Evolutionary conservation across 2,113 vertebrate genomes (phyloP), one percentile per base, ranked within the genome.

Genomic region (Psilopogon haemacephalus): DNA sequence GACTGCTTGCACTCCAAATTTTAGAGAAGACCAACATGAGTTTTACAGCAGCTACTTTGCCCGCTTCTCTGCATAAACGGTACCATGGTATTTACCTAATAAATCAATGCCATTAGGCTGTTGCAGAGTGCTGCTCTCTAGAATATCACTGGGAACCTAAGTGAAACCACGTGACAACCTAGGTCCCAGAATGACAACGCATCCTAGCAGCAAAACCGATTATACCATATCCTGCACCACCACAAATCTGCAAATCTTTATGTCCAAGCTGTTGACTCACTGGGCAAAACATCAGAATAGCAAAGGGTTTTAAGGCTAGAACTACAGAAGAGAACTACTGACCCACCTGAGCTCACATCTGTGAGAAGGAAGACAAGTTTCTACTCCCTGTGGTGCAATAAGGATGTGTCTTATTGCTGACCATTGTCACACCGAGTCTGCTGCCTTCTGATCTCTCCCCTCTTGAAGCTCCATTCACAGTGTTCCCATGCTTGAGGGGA

Each of bases 191-290:
- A 46, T 69, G 70, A 64, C 16, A 77, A 72, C 1, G 27, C 42
- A 75, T 44, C n/a, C 44, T 65, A 85, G 9, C 15, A 69, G 21
- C 30, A 85, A 84, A 86, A 60, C 20, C 56, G 71, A 84, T 68
- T 10, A 74, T 1, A 84, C 11, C 27, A 11, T 7, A 54, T 17
- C n/a, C 59, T 30, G 12, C 52, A 37, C 18, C 1, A 0, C 13
- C 10, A 1, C 40, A 77, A 83, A 84, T 37, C 33, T 15, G 5
- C 32, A 42, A 15, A 56, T 64, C 65, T 86, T 78, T 68, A 56
- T 12, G n/a, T 89, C 52, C 56, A 59, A 59, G 46, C 73, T 46
- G 9, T 4, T 80, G 69, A 76, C 8, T 35, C 38, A 27, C 30
- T 38, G 27, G 28, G 28, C 32, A 63, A 78, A 88, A 62, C 5